Conservation (phyloP, 2,797 vertebrate species). For the Macropus fuliginosus region DNA sequence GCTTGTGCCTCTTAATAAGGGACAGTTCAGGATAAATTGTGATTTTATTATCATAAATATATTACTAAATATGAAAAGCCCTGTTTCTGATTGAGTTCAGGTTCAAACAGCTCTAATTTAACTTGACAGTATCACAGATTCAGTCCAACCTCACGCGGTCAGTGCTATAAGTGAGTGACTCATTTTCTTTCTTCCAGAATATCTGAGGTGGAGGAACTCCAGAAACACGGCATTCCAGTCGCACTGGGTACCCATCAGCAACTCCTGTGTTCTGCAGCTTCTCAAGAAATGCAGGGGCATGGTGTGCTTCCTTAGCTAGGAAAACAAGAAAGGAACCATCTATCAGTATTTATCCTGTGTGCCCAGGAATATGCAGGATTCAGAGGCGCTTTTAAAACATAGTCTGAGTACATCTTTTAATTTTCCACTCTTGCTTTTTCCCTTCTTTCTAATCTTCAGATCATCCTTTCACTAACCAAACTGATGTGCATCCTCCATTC, state of each 20-base stretch:
- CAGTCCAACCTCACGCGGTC: conserved; percentile 94
- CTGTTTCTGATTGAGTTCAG: neutral
- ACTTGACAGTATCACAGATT: neutral
- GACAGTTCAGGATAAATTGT: neutral
- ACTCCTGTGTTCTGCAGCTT: conserved; percentile 99
- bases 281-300: conserved; percentile 93
- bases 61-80: too few relatives aligned
- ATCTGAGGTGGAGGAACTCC: conserved; percentile 95
- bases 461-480: conserved; percentile 31
- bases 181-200: conserved; percentile 99
- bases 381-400: neutral
- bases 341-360: neutral
- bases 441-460: neutral
- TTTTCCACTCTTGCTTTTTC: conserved; percentile 10
- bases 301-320: conserved; percentile 97
- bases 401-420: conserved; percentile 10
- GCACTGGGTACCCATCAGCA: conserved; percentile 95
- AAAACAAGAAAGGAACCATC: conserved; percentile 57
- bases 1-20: neutral
- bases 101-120: neutral
- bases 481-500: conserved; percentile 1
- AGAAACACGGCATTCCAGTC: conserved; percentile 94
- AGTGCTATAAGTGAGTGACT: conserved; percentile 97
- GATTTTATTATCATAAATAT: neutral
- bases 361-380: neutral